Base-by-base conservation (phyloP, 2,113 vertebrate species). In the Chaetorhynchus papuensis region DNA sequence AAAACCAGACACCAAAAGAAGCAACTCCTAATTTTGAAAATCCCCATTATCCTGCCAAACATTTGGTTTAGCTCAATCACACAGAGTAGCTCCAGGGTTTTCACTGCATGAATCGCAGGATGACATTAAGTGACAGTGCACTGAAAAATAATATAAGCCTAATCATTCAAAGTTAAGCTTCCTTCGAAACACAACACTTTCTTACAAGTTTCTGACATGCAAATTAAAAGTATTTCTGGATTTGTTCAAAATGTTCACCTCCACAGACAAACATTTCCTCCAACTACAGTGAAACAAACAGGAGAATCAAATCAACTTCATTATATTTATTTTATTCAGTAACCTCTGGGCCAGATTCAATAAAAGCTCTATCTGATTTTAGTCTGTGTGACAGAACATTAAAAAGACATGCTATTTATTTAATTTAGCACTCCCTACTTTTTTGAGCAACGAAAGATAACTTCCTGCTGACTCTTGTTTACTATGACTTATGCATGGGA, bases 391-490 rank as follows among this genome's bases (percentile, higher is more conserved):
- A 96, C 81, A 96, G 94, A 94, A 95, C 86, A 89, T 57, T 94
- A 81, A 93, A 95, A 87, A 82, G 68, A 75, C 82, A 83, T 81
- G 33, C 63, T 89, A 94, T 96, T 96, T 96, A 96, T 86, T 89
- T 97, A 90, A 90, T 93, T 95, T 88, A 71, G 79, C 85, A 90
- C 86, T 90, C 92, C 71, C 88, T 96, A 92, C 94, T 96, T 97
- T 77, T 97, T 89, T 91, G 83, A 96, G 90, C 76, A 84, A 83
- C 56, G 39, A 91, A 95, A 71, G 83, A 80, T 88, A 93, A 96
- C 96, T 97, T 97, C 85, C 96, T 93, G 96, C 96, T 97, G 97
- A 96, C 83, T 95, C 68, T 87, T 28, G 23, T 72, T 86, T 96
- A 84, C 83, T 54, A 57, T 79, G 76, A 92, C 78, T 60, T 90